Evolutionary conservation across 2,113 vertebrate genomes (phyloP), one percentile per base, ranked within the genome.

Genomic region (Eleginops maclovinus): DNA sequence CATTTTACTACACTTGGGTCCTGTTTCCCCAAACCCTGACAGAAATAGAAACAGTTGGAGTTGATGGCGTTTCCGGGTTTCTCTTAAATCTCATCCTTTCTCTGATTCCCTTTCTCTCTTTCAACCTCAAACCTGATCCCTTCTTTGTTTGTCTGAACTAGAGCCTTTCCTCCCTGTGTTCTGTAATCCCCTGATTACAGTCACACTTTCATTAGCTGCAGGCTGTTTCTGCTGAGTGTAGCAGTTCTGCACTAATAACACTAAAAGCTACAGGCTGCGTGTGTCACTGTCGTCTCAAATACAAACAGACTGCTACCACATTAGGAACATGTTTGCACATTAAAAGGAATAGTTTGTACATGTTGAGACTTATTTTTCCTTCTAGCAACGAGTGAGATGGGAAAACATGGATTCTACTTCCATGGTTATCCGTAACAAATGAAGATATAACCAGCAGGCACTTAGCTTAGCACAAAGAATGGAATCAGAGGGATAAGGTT

Each of bases 171-270:
- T 64, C 56, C n/a, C 22, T 2, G 1, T 22, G 71, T 60, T 76
- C 65, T 79, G 65, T 86, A 89, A 88, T 88, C 84, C 87, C 75
- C 80, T 78, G 88, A 89, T 87, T 90, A 87, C 73, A 83, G 76
- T 88, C 82, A 77, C 82, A 82, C 73, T 90, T 88, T 89, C 83
- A 91, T 91, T 91, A 90, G 73, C 86, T 70, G 61, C 40, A 65
- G 86, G 73, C 78, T 9, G 36, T 79, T 92, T 91, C 82, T 90
- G 90, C 90, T 89, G 89, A 92, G 77, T 61, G 47, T 70, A 74
- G 84, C 79, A 51, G 47, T 85, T 90, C 80, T 79, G 47, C 53
- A 31, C 82, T 88, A 89, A 85, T 84, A 91, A 82, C 75, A 63
- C 54, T 82, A 69, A 88, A 86, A 81, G 81, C 88, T 71, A 83